Base-by-base conservation (phyloP, 2,888 invertebrate genomes). In the Chrysolina haemoptera region DNA sequence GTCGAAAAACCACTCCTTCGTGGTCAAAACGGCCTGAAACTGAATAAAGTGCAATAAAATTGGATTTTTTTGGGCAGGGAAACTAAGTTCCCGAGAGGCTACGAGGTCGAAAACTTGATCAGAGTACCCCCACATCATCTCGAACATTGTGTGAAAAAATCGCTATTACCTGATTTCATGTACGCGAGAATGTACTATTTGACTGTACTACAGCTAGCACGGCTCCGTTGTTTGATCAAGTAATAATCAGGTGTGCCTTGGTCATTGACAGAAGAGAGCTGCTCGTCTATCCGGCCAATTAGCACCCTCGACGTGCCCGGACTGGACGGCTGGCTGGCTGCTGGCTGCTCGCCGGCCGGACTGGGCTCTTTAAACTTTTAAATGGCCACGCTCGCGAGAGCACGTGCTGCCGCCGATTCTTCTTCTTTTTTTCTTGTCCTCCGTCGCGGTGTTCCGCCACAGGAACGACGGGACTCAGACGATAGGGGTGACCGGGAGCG, bases 251-350 rank as follows among this genome's bases (percentile, higher is more conserved):
- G 80, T 82, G 81, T 80, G 76, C 73, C 77, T 73, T 82, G 84
- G 82, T 81, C 83, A 82, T 82, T 83, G 83, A 82, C 82, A 82
- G 83, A 59, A 82, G 83, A 59, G 27, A 82, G 79, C 77, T 79
- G 80, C 77, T 74, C 80, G 66, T 66, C 66, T 66, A 50, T 50
- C 82, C 79, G 79, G 78, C 82, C 84, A 85, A 86, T 86, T 85
- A 85, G 83, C 86, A 84, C 84, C 84, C 83, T 79, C 80, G 79
- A 84, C 53, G 53, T 53, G 53, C 20, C 53, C 14, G 48, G 43
- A 65, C 65, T n/a, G 27, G 18, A 65, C 65, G 40, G 65, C 20
- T 65, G 41, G 12, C 41, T 11, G 41, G 59, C 27, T 43, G 12
- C 41, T 11, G 41, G 59, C 46, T 59, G 59, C 14, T 16, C 22